Percentiles rank a stretch among this genome's conserved stretches.
Evolutionary conservation across 2,797 vertebrate species (phyloP).

Genomic region (Monodelphis domestica): DNA sequence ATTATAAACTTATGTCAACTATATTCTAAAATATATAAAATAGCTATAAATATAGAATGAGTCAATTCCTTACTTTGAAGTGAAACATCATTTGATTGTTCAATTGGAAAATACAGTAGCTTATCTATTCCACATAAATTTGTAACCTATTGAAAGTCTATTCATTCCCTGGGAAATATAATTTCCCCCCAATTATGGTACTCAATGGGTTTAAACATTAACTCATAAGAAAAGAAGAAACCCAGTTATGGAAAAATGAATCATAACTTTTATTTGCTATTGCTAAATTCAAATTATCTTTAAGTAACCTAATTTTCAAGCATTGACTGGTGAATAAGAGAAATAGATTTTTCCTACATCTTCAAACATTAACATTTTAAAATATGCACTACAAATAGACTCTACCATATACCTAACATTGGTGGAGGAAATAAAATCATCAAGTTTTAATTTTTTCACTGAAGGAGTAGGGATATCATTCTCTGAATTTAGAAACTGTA

Average conservation of each 20-base stretch:
- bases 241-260: constrained; percentile 69
- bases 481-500: background rate
- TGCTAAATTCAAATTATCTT: constrained; percentile 31
- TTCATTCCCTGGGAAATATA: constrained; percentile 75
- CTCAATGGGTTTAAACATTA: constrained; percentile 72
- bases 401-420: background rate
- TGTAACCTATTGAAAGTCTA: constrained; percentile 65
- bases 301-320: background rate
- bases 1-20: constrained; percentile 59
- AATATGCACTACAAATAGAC: background rate
- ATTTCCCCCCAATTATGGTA: constrained; percentile 65
- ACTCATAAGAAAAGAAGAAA: constrained; percentile 58
- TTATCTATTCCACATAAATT: constrained; percentile 75
- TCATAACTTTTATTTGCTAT: constrained; percentile 60
- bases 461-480: background rate
- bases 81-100: constrained; percentile 68
- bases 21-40: constrained; percentile 51
- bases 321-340: background rate
- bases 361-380: background rate
- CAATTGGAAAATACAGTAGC: constrained; percentile 76
- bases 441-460: background rate
- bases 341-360: background rate
- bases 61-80: constrained; percentile 72
- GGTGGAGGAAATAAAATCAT: background rate
- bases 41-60: constrained; percentile 65